These are phyloP conservation scores for Petrolisthes cinctipes DNA, from an alignment of 2,888 invertebrate genomes.

Conservation along the genomic window DNA sequence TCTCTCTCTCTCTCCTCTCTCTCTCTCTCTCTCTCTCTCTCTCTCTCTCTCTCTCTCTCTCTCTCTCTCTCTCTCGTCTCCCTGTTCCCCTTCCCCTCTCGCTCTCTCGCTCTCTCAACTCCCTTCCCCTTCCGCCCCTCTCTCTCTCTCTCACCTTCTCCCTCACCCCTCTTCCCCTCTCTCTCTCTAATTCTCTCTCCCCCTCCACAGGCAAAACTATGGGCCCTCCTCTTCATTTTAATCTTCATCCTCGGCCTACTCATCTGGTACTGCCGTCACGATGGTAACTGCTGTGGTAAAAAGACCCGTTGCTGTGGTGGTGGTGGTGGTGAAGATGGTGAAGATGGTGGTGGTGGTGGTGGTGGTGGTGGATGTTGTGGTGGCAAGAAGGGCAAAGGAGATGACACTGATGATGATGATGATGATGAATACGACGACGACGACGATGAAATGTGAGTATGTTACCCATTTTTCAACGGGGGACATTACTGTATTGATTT, in stretches of 20 bases:
- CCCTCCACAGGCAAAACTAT: constrained; percentile 43
- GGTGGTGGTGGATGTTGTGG: neutral
- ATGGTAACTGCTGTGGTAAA: constrained; percentile 62
- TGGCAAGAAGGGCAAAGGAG: neutral
- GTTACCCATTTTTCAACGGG: neutral
- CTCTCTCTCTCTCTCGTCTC: no score
- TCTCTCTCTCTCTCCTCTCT: no score
- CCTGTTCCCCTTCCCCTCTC: no score
- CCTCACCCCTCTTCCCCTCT: neutral
- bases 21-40: no score
- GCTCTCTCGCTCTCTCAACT: constrained; percentile 10
- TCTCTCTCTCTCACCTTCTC: neutral
- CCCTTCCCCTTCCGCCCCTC: neutral
- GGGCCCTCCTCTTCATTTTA: constrained; percentile 56
- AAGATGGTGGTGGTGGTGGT: neutral
- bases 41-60: no score
- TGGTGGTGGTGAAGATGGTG: neutral
- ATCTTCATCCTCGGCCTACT: constrained; percentile 57
- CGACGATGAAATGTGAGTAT: no score
- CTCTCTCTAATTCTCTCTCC: no score
- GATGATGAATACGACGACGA: no score
- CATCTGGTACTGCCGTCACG: constrained; percentile 65
- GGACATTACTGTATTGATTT: neutral
- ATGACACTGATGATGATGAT: no score
- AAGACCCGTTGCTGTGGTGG: constrained; percentile 35